Conservation (phyloP, 2,888 invertebrate genomes). For the Oscheius sp. region DNA sequence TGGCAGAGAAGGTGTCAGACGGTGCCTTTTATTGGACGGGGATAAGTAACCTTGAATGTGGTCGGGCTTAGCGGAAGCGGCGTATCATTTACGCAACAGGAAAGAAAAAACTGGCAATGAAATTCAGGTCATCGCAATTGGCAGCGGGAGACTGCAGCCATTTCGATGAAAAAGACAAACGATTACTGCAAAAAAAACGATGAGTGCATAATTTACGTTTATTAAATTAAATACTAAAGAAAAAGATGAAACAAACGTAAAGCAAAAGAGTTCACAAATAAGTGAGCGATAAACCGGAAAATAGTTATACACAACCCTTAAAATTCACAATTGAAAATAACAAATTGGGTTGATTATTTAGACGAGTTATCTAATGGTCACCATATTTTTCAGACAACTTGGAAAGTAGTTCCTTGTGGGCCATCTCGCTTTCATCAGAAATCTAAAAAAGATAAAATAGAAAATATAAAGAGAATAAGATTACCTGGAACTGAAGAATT, state of each 20-base stretch:
- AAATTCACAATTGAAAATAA: constrained; percentile 3
- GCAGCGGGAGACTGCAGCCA: constrained; percentile 12
- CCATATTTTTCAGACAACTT: constrained; percentile 72
- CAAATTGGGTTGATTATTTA: not conserved
- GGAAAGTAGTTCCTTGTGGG: constrained; percentile 71
- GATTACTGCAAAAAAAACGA: not conserved
- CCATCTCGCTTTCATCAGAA: constrained; percentile 73
- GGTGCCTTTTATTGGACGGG: constrained; percentile 2
- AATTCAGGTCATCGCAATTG: constrained; percentile 4
- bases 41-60: constrained; percentile 29
- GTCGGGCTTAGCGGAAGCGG: constrained; percentile 4
- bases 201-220: not conserved
- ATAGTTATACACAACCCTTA: constrained; percentile 15
- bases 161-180: not conserved
- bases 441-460: constrained; percentile 47
- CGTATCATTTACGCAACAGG: constrained; percentile 11
- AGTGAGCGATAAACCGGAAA: not conserved
- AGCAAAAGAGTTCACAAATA: not conserved
- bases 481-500: constrained; percentile 72
- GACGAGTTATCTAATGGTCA: constrained; percentile 59
- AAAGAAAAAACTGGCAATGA: not conserved
- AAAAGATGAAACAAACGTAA: not conserved
- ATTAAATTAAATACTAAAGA: not conserved
- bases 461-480: not conserved
- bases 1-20: not conserved